Base-by-base conservation (phyloP, 2,888 invertebrate species). In the Sesamia inferens region DNA sequence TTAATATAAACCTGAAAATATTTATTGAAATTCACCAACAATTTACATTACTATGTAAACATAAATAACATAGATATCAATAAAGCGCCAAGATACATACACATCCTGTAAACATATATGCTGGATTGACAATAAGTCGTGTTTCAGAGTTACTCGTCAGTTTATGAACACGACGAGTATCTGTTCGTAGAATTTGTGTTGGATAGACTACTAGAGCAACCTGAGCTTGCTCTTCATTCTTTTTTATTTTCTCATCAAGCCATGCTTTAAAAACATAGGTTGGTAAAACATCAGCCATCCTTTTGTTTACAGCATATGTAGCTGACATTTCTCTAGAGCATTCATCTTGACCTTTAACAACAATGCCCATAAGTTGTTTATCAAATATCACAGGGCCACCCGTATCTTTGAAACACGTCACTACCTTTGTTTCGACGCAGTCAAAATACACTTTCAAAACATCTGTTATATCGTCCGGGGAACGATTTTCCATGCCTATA, bases 401-500 rank as follows among this genome's bases (percentile, higher is more conserved):
- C 16, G 88, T 87, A 71, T 96, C 96, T 88, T 88, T 94, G 79
- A 94, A 96, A 87, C 96, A 96, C 2, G 93, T 93, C 2, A 82
- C 73, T n/a, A 93, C 88, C 86, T 94, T 95, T 0, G 95, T 94
- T 69, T 95, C 94, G 42, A 95, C 88, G 74, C 96, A 96, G 78
- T 95, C 96, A 82, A 95, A 90, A 82, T 89, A 94, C 16, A 89
- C 92, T 78, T 74, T 87, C 24, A 92, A 70, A 68, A 79, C 54
- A 31, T 91, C 88, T 68, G 70, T 67, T 44, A 58, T 48, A 74
- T 83, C 87, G 5, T 76, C 83, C 19, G 78, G 82, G 31, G 84
- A 79, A 54, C 94, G 88, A 74, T 89, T 88, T 85, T 96, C 95
- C 70, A 95, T 78, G 8, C 95, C 95, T 54, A 95, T 87, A 82